Base-by-base conservation (phyloP, 30 jellyfish, hydroid and myxozoan species). In the Morbakka virulenta region DNA sequence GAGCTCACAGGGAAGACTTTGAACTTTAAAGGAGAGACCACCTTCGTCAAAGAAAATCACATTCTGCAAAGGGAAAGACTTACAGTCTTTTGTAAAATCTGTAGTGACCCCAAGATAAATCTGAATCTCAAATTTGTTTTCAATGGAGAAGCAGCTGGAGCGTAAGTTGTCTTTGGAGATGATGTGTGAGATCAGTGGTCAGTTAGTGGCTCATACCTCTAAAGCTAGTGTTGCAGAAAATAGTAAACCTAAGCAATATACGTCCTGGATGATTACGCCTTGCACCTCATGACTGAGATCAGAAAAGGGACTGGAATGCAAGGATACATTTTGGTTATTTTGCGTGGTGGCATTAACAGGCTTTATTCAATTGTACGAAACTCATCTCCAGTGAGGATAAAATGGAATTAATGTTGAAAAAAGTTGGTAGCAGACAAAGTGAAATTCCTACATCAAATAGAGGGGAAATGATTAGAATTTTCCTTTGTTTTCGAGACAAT, bases 281-380 rank as follows among this genome's bases (percentile, higher is more conserved):
- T 85, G 2, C 94, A 85, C 32, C 50, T 85, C 2, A n/a, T n/a
- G n/a, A 69, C 78, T 50, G 93, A 93, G 24, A 93, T 76, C 53
- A 66, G 77, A 36, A 67, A 67, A 52, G 48, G 27, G 33, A 87
- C 88, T 1, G 52, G 77, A 12, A 63, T 34, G 31, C 32, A 61
- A 35, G 94, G 96, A 11, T 85, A 85, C 81, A 50, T 85, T 57
- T 35, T 24, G 21, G 96, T 85, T 35, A 32, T 67, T 1, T 76
- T 85, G 26, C 87, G 96, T 25, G 93, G 96, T 61, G 96, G 87
- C 29, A 53, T 85, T 24, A n/a, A 77, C 93, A 21, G 93, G 93
- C 50, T 67, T 23, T 67, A 68, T 85, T 30, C 81, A 64, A 61
- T 31, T 48, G 31, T 73, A 83, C 66, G 74, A 82, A 66, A 71